These are phyloP conservation scores for Ligdia adustata DNA, from an alignment of 2,888 invertebrate species.

Conservation along the genomic window DNA sequence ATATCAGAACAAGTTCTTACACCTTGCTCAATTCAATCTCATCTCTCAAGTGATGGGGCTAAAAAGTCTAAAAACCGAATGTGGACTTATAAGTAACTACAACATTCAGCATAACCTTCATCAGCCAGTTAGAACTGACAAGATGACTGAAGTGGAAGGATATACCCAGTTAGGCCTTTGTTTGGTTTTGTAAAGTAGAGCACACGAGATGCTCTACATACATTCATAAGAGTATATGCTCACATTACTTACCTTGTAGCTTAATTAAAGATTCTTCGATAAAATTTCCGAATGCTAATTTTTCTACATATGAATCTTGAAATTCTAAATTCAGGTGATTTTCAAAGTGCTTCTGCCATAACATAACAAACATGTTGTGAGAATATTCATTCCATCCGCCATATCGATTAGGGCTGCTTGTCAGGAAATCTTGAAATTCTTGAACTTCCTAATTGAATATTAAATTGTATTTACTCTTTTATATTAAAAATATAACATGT, in stretches of 20 bases:
- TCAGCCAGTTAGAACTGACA: too few relatives aligned
- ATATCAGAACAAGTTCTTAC: too few relatives aligned
- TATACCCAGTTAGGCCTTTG: too few relatives aligned
- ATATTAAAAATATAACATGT: background rate
- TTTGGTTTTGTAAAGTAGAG: too few relatives aligned
- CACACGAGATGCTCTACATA: too few relatives aligned
- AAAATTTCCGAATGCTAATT: slow-evolving; percentile 41
- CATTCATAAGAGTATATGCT: too few relatives aligned
- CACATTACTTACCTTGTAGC: slow-evolving; percentile 54
- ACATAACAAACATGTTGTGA: slow-evolving; percentile 79
- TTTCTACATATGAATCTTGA: background rate
- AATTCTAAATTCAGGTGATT: background rate
- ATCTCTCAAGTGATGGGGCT: too few relatives aligned
- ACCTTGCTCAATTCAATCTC: too few relatives aligned
- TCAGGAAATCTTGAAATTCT: slow-evolving; percentile 81
- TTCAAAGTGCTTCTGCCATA: slow-evolving; percentile 62
- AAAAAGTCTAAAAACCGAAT: too few relatives aligned
- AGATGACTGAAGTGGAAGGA: too few relatives aligned
- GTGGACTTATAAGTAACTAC: too few relatives aligned
- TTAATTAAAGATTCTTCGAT: slow-evolving; percentile 50
- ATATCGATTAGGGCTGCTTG: slow-evolving; percentile 72
- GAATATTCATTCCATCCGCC: slow-evolving; percentile 84
- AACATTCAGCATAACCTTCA: too few relatives aligned
- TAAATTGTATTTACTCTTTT: background rate
- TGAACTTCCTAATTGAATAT: slow-evolving; percentile 71